These are phyloP conservation scores for Orycteropus afer DNA, from an alignment of 2,113 vertebrate species.

Conservation along the genomic window DNA sequence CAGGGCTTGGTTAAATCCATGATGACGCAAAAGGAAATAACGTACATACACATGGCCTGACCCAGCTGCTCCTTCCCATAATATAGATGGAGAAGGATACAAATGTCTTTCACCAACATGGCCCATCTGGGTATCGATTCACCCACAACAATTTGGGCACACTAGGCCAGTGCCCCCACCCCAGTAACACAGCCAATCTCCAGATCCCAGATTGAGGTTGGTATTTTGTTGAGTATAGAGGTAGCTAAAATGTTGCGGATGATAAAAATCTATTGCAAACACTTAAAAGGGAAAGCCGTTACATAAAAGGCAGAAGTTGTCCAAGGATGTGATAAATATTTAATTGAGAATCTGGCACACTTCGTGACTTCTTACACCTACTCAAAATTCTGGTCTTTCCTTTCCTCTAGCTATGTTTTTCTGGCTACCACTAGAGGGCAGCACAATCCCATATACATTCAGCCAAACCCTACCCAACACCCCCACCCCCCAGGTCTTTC, in stretches of 20 bases:
- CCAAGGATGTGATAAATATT: neutral
- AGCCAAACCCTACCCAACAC: neutral
- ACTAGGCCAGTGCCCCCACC: accelerated
- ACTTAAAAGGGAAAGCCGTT: neutral
- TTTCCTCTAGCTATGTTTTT: neutral
- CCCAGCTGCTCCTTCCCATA: neutral
- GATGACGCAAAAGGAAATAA: neutral
- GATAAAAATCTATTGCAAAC: neutral
- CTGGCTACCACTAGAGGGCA: constrained; percentile 69
- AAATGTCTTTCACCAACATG: neutral
- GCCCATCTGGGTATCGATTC: neutral
- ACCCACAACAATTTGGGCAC: neutral
- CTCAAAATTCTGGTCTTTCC: neutral
- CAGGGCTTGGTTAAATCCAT: neutral
- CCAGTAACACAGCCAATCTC: neutral
- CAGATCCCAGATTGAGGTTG: neutral
- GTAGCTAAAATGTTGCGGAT: neutral
- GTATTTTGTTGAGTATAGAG: neutral
- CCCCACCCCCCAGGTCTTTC: no score
- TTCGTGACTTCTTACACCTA: neutral
- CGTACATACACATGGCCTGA: neutral
- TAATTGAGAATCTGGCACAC: neutral
- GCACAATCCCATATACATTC: neutral
- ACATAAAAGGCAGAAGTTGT: neutral
- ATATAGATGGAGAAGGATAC: neutral